Evolutionary conservation across 2,113 vertebrate genomes (phyloP).

Genomic region (Hylia prasina): DNA sequence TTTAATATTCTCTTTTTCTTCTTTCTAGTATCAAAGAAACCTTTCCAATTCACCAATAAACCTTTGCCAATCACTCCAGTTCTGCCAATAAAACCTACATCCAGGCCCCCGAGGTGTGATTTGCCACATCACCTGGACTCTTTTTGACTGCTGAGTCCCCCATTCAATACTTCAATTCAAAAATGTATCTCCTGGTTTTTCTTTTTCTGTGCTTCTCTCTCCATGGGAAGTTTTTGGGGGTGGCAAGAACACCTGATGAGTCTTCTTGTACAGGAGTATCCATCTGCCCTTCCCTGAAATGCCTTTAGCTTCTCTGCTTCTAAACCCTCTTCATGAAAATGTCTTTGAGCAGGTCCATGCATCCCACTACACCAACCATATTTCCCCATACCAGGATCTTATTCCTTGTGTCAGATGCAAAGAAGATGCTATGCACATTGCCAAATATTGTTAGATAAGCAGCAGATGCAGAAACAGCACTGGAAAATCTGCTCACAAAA

Average conservation of each 20-base stretch:
- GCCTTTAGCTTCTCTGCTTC: neutral
- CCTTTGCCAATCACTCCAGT: neutral
- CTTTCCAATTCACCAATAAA: neutral
- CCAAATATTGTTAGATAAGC: neutral
- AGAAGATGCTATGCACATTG: neutral
- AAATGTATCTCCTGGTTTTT: neutral
- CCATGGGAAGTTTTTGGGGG: neutral
- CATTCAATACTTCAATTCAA: neutral
- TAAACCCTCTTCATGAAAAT: neutral
- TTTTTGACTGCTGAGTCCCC: neutral
- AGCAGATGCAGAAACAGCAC: neutral
- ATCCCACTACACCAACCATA: neutral
- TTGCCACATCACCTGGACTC: neutral
- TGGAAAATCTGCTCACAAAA: neutral
- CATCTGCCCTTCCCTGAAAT: neutral
- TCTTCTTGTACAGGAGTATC: neutral
- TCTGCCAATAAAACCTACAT: neutral
- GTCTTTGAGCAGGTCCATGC: neutral
- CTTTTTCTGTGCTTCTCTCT: neutral
- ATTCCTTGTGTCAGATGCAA: neutral
- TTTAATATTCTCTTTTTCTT: neutral
- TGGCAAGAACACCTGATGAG: neutral
- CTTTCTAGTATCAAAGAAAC: neutral
- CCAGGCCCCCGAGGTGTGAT: neutral
- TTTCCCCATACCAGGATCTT: neutral